Conservation (phyloP, 2,888 invertebrate species). For the Drosophila buzzatii region DNA sequence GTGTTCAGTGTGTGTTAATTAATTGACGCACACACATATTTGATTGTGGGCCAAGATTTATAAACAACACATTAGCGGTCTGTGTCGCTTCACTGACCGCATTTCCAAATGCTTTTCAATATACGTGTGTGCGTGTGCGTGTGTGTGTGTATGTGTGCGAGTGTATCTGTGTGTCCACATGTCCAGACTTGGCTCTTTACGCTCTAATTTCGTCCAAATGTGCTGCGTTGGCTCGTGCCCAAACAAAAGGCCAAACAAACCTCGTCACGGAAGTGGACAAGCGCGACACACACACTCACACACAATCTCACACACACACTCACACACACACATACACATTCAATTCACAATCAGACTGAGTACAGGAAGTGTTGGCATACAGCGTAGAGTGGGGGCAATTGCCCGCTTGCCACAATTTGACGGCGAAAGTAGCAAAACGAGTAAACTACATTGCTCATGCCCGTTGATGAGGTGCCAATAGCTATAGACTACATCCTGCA, state of each 20-base stretch:
- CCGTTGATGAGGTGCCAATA: constrained; percentile 47
- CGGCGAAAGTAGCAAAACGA: constrained; percentile 49
- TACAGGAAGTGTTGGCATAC: constrained; percentile 25
- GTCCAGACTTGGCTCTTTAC: constrained; percentile 51
- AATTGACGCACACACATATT: constrained; percentile 69
- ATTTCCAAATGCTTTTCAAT: constrained; percentile 48
- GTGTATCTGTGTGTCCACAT: constrained; percentile 15
- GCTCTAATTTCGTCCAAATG: constrained; percentile 61
- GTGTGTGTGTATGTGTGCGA: not conserved
- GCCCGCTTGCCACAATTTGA: constrained; percentile 65
- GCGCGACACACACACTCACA: constrained; percentile 21
- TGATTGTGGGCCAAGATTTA: constrained; percentile 68
- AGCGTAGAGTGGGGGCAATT: constrained; percentile 23
- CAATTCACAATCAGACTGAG: constrained; percentile 2
- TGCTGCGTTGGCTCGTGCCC: constrained; percentile 30
- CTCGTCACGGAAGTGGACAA: constrained; percentile 58
- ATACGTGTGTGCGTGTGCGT: not conserved
- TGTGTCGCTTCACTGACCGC: constrained; percentile 48
- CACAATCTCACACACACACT: constrained; percentile 11
- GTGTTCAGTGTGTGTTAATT: constrained; percentile 59
- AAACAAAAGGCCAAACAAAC: constrained; percentile 44
- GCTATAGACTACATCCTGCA: constrained; percentile 9
- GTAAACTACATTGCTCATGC: constrained; percentile 28
- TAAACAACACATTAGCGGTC: constrained; percentile 56
- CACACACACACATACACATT: not conserved